Conservation (phyloP, 2,113 vertebrate genomes). For the human (Homo sapiens) region GRCh38 chr4:47982501-47983000, state of each 20-base stretch:
- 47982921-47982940: too few species aligned
- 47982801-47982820: background rate
- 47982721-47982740: background rate
- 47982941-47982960: too few species aligned
- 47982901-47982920: too few species aligned
- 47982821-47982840: too few species aligned
- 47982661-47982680: background rate
- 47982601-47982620: background rate
- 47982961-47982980: too few species aligned
- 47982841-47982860: too few species aligned
- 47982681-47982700: background rate
- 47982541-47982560: background rate
- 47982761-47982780: background rate
- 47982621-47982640: background rate
- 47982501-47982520: conserved; percentile 7
- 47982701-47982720: background rate
- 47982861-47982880: too few species aligned
- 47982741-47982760: conserved; percentile 14
- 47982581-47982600: background rate
- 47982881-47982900: too few species aligned
- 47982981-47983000: too few species aligned
- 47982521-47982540: background rate
- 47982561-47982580: background rate
- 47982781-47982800: conserved; percentile 11
- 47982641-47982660: background rate